Evolutionary conservation across 2,888 invertebrate species (phyloP), one percentile per base, ranked within the genome.

Genomic region (Tortrix viridana): DNA sequence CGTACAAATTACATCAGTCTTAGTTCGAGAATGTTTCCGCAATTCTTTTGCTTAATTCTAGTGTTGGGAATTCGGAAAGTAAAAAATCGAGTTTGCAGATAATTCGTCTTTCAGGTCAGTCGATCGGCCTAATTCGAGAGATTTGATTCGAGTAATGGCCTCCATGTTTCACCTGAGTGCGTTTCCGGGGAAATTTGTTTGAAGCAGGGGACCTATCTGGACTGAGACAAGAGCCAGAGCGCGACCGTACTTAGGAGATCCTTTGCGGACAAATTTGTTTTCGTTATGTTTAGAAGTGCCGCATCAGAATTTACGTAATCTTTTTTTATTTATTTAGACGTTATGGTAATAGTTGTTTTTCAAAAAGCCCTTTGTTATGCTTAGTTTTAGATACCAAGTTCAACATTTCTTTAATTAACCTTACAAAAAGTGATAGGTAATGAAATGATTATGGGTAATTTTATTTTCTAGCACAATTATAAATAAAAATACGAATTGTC

Each of bases 121-220:
- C 81, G 82, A 88, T 87, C 78, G 81, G 77, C 79, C 81, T 86
- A 85, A 86, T 87, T 84, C 77, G 75, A 74, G 61, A 77, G 80
- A 81, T 81, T 80, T 80, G 80, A 79, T 83, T 85, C 81, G 73
- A 64, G 74, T 85, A 85, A 86, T 84, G 82, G 80, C 70, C 68
- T 81, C 81, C 82, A 84, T 85, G 85, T 80, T 81, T 85, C 83
- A 86, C 85, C 85, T 85, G 81, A 77, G 75, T 77, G 81, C 79
- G 75, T 75, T 76, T 74, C 70, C 75, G 74, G 71, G 69, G 73
- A 74, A 80, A 80, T 81, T 80, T 79, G 76, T 80, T 78, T 72
- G 69, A 66, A 70, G 74, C 74, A 71, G 70, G 70, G 70, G 65
- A 67, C 69, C 55, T 38, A 63, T 63, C 52, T 43, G 38, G 46